These are phyloP conservation scores for Tachina fera DNA, from an alignment of 2,888 invertebrate genomes.

Conservation along the genomic window DNA sequence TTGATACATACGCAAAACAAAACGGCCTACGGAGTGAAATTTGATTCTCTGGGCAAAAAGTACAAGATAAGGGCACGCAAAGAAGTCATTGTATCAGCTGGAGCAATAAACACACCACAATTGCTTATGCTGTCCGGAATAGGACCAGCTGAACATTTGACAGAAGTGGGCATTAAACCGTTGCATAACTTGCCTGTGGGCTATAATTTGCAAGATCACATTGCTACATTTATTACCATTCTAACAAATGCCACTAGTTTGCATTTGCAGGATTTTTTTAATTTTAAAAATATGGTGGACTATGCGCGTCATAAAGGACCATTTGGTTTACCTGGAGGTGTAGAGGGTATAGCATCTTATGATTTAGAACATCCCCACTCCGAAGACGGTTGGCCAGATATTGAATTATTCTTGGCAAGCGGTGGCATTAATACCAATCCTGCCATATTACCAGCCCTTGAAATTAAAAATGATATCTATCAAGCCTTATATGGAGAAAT, in stretches of 20 bases:
- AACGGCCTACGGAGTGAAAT: slow-evolving; percentile 85
- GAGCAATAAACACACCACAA: slow-evolving; percentile 92
- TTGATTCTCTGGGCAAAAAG: slow-evolving; percentile 83
- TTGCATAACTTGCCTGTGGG: slow-evolving; percentile 86
- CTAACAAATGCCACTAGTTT: slow-evolving; percentile 81
- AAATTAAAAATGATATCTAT: slow-evolving; percentile 82
- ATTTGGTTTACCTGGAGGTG: slow-evolving; percentile 83
- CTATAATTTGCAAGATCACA: slow-evolving; percentile 86
- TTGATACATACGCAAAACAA: slow-evolving; percentile 84
- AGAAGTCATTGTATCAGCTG: slow-evolving; percentile 90
- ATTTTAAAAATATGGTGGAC: slow-evolving; percentile 13
- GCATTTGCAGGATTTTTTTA: slow-evolving; percentile 73
- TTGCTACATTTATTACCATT: slow-evolving; percentile 87
- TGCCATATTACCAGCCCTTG: slow-evolving; percentile 80
- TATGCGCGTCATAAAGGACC: slow-evolving; percentile 40
- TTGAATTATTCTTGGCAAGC: slow-evolving; percentile 87
- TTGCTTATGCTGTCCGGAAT: slow-evolving; percentile 91
- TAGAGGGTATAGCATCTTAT: slow-evolving; percentile 86
- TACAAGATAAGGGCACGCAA: slow-evolving; percentile 84
- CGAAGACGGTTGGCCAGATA: slow-evolving; percentile 85
- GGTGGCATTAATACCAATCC: slow-evolving; percentile 82
- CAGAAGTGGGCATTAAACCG: slow-evolving; percentile 84
- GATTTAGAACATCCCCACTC: slow-evolving; percentile 84
- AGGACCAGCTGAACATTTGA: slow-evolving; percentile 86
- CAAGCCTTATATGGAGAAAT: slow-evolving; percentile 82